A percentile compares a stretch with the other conserved stretches of the same genome.
Conservation (phyloP, 23 tunicate species). For the Ascidia mentula region DNA sequence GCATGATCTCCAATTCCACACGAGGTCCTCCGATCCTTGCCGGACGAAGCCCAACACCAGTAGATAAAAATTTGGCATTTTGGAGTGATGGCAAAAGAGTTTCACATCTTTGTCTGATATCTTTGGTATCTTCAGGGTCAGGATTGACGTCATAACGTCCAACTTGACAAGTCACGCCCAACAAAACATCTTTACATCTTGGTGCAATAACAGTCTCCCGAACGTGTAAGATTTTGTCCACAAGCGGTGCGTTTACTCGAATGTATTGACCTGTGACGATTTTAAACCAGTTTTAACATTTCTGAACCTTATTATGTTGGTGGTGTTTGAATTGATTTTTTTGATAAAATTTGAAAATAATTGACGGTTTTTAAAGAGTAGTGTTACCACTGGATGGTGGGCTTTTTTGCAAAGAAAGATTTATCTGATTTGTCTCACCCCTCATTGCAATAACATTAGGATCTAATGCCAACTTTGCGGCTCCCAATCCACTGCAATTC, state of each 20-base stretch:
- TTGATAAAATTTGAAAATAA: too few species aligned
- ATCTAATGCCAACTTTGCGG: neutral
- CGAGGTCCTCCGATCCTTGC: conserved; percentile 72
- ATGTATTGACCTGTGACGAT: neutral
- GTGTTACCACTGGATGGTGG: too few species aligned
- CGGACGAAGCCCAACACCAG: conserved; percentile 60
- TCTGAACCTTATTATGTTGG: too few species aligned
- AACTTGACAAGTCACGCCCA: conserved; percentile 44
- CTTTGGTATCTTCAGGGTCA: conserved; percentile 48
- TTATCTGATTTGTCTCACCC: neutral
- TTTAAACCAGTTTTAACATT: too few species aligned
- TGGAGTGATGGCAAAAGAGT: conserved; percentile 27
- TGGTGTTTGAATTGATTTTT: too few species aligned
- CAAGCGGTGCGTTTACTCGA: neutral
- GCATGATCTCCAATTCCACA: conserved; percentile 42
- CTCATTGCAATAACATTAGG: neutral
- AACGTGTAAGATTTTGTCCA: neutral
- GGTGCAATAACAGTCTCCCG: conserved; percentile 45
- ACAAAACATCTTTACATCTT: conserved; percentile 24
- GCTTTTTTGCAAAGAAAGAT: neutral
- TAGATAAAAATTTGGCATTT: conserved; percentile 18
- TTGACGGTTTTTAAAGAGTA: too few species aligned
- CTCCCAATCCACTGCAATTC: neutral
- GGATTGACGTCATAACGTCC: conserved; percentile 42
- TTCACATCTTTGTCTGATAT: conserved; percentile 35